Percentiles rank a stretch among this genome's conserved stretches.
Conservation (phyloP, 2,888 invertebrate species). For the Ecliptopera silaceata region DNA sequence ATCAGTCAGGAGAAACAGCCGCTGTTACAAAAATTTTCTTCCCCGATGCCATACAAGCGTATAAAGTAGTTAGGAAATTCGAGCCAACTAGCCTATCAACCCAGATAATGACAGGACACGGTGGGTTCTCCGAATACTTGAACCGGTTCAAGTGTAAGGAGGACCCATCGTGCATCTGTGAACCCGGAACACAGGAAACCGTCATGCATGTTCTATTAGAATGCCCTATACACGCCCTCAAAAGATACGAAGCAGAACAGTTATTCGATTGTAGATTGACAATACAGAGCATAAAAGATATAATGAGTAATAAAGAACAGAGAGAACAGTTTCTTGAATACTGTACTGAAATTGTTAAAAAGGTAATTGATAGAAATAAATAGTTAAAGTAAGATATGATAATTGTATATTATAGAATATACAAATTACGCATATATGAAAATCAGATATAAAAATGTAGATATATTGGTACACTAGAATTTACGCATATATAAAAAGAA, state of each 20-base stretch:
- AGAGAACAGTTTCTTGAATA: background rate
- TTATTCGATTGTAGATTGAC: background rate
- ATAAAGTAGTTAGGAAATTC: background rate
- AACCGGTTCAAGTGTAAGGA: conserved; percentile 6
- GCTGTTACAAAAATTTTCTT: conserved; percentile 8
- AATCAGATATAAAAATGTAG: no score
- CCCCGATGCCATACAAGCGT: conserved; percentile 4
- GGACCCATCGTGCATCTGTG: background rate
- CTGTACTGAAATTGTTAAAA: background rate
- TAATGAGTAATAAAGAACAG: background rate
- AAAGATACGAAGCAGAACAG: background rate
- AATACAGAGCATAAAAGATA: background rate
- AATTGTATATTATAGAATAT: background rate
- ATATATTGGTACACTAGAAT: no score
- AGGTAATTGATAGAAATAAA: background rate
- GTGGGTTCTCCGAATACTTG: conserved; percentile 6
- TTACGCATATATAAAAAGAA: no score
- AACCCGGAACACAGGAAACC: background rate
- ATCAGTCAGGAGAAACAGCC: background rate
- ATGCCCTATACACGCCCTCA: background rate
- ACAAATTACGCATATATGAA: background rate
- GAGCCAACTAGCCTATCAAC: background rate
- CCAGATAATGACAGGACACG: background rate
- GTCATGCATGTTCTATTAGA: background rate
- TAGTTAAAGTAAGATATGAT: background rate